Evolutionary conservation across 2,888 invertebrate genomes (phyloP), one percentile per base, ranked within the genome.

Genomic region (Therioaphis trifolii): DNA sequence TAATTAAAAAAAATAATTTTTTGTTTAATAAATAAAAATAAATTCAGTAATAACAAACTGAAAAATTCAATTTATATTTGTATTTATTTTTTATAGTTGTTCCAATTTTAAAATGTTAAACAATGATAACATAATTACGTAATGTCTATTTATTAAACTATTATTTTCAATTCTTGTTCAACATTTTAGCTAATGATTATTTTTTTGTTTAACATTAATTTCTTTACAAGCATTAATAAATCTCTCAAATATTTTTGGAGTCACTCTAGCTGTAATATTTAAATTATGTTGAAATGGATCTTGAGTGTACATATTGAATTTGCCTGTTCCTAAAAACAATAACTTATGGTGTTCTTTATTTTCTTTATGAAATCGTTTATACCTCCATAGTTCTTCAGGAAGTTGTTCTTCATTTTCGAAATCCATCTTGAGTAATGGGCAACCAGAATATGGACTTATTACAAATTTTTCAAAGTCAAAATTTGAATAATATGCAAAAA

Each of bases 271-370:
- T 24, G 72, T 72, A 63, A 82, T 82, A 72, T 82, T 82, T 61
- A 21, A 35, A 72, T 82, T 82, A 35, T 82, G 80, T 72, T 82
- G 80, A 82, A 82, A 82, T 61, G 80, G 80, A 82, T 82, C 80
- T 82, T 82, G 72, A 74, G 35, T n/a, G 12, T 82, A 82, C 72
- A 82, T 82, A 61, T 24, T 72, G 49, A 61, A 82, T n/a, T 72
- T 49, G 2, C 18, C 14, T 46, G 7, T 40, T 29, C 80, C 61
- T 49, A 82, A 82, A 72, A 82, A 82, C 61, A 72, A 72, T 24
- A 63, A 63, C 18, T 82, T 82, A 0, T 46, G 29, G 9, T 40
- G 12, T 49, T 82, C 61, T 18, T 58, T 18, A 49, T 82, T 82
- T 61, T 72, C 63, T 72, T 63, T 14, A 40, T 72, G 9, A 82